phyloP scores from a whole-genome alignment of 1,140 invertebrate genomes.

The Saccostrea echinata region DNA sequence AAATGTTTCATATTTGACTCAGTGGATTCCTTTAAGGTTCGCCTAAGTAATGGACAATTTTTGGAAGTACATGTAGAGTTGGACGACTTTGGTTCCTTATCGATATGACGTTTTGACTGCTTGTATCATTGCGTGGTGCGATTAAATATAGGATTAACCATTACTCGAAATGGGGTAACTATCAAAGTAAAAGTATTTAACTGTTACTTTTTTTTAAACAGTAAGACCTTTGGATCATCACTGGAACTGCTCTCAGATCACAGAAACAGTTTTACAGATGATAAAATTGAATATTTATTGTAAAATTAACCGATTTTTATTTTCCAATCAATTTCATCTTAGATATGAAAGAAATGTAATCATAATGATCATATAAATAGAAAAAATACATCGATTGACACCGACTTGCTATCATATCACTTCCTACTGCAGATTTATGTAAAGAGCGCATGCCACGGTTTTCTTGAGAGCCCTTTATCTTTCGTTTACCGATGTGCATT shows the following conservation, averaged over 20 bases:
- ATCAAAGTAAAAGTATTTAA: not conserved
- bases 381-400: not conserved
- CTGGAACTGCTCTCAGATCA: not conserved
- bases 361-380: not conserved
- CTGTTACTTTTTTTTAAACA: no score
- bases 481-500: conserved; percentile 8
- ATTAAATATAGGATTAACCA: not conserved
- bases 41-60: not conserved
- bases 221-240: no score
- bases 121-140: not conserved
- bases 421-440: conserved; percentile 4
- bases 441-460: not conserved
- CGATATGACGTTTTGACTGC: not conserved
- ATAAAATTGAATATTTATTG: not conserved
- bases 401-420: not conserved
- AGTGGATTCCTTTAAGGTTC: not conserved
- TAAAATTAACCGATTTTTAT: not conserved
- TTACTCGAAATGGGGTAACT: not conserved
- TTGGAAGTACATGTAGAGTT: not conserved
- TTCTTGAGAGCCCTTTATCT: conserved; percentile 12
- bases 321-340: not conserved
- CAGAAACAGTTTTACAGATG: not conserved
- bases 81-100: not conserved
- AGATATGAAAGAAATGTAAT: not conserved
- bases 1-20: not conserved